Evolutionary conservation across 92 coral and sea anemone species (phyloP).

Genomic region (Porites cylindrica): DNA sequence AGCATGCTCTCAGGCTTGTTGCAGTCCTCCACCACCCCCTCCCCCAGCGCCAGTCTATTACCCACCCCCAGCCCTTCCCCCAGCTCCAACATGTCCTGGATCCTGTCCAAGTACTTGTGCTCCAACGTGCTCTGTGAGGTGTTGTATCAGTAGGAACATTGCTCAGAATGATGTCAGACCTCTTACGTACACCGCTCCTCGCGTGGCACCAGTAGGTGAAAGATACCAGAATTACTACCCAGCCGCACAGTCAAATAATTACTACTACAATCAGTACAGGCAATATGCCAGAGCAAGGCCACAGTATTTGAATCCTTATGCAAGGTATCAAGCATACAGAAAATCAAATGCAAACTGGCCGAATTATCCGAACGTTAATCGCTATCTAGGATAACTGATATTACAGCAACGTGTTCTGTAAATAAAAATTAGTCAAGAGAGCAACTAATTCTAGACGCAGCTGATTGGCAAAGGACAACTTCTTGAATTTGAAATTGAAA

Average conservation of each 20-base stretch:
- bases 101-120: constrained; percentile 62
- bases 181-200: constrained; percentile 24
- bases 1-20: constrained; percentile 69
- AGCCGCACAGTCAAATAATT: constrained; percentile 30
- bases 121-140: constrained; percentile 54
- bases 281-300: constrained; percentile 28
- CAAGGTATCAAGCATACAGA: constrained; percentile 22
- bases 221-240: constrained; percentile 36
- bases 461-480: no score
- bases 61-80: constrained; percentile 42
- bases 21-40: constrained; percentile 75
- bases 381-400: constrained; percentile 13
- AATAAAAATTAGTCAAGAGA: no score
- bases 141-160: constrained; percentile 36
- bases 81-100: constrained; percentile 57
- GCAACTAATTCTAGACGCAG: no score
- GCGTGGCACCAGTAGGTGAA: constrained; percentile 10
- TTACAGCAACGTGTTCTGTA: no score
- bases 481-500: no score
- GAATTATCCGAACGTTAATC: constrained; percentile 4
- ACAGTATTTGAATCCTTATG: constrained; percentile 18
- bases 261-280: constrained; percentile 28
- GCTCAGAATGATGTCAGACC: constrained; percentile 25
- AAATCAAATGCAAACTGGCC: constrained; percentile 17
- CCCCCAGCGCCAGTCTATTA: constrained; percentile 49